Evolutionary conservation across 1,140 invertebrate species (phyloP).

Genomic region (Planococcus citri): DNA sequence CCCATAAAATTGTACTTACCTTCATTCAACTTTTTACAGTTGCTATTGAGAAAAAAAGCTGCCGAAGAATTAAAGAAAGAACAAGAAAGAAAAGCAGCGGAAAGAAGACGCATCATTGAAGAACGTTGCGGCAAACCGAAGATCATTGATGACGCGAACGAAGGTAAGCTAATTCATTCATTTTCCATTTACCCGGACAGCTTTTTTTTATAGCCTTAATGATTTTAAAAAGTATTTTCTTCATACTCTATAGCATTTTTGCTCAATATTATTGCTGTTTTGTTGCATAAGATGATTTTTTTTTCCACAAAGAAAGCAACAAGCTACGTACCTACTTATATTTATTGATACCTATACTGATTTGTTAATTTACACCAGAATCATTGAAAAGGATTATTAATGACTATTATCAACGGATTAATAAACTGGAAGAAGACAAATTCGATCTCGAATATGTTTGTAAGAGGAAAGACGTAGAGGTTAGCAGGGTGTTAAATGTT

Average conservation of each 20-base stretch:
- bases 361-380: slow-evolving; percentile 36
- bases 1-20: too few species aligned
- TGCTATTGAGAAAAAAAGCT: slow-evolving; percentile 98
- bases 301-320: too few species aligned
- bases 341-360: not conserved
- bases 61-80: slow-evolving; percentile 99
- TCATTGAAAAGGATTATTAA: slow-evolving; percentile 66
- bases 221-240: slow-evolving; percentile 13
- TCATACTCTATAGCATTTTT: not conserved
- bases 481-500: slow-evolving; percentile 32
- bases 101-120: slow-evolving; percentile 94
- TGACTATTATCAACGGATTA: slow-evolving; percentile 78
- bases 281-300: too few species aligned
- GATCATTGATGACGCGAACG: slow-evolving; percentile 77
- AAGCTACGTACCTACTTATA: too few species aligned
- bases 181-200: slow-evolving; percentile 21
- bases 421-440: slow-evolving; percentile 81
- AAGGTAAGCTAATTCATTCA: slow-evolving; percentile 48
- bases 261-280: not conserved
- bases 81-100: slow-evolving; percentile 94
- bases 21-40: slow-evolving; percentile 38
- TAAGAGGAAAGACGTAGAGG: slow-evolving; percentile 95
- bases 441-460: slow-evolving; percentile 97
- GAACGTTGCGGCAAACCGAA: slow-evolving; percentile 85
- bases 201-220: not conserved